phyloP scores from a whole-genome alignment of 64 coral and sea anemone species.

The Pachyseris speciosa region DNA sequence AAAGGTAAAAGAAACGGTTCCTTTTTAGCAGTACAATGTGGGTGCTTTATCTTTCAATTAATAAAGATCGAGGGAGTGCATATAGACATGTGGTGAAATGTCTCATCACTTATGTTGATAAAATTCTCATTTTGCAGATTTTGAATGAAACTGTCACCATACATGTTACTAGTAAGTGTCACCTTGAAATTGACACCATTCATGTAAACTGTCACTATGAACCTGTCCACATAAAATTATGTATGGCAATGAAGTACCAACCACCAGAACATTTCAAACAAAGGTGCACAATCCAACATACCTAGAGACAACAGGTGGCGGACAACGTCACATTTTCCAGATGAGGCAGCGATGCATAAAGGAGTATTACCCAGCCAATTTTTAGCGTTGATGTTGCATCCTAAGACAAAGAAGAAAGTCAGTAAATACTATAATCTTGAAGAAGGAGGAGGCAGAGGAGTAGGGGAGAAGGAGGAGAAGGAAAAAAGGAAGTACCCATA shows the following conservation, averaged over 20 bases:
- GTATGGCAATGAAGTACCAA: too few species aligned
- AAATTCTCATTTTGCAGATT: too few species aligned
- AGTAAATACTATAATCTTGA: not conserved
- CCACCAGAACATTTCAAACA: too few species aligned
- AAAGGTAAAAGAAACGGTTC: not conserved
- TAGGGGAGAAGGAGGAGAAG: not conserved
- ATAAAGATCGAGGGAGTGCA: too few species aligned
- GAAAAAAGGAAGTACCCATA: not conserved
- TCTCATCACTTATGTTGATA: too few species aligned
- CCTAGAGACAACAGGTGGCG: conserved; percentile 72
- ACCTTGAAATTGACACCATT: too few species aligned
- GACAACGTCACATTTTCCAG: conserved; percentile 72
- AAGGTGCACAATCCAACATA: not conserved
- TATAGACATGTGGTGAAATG: too few species aligned
- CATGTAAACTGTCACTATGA: too few species aligned
- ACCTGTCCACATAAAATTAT: too few species aligned
- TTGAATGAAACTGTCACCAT: too few species aligned
- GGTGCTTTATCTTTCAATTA: not conserved
- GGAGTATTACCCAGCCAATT: conserved; percentile 94
- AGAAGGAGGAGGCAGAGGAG: not conserved
- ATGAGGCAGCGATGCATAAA: conserved; percentile 78
- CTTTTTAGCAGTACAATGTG: not conserved
- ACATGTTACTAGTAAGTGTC: too few species aligned
- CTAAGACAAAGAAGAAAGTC: not conserved
- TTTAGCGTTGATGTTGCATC: conserved; percentile 81